Evolutionary conservation across 2,888 invertebrate species (phyloP).

Genomic region (Pristionchus exspectatus): DNA sequence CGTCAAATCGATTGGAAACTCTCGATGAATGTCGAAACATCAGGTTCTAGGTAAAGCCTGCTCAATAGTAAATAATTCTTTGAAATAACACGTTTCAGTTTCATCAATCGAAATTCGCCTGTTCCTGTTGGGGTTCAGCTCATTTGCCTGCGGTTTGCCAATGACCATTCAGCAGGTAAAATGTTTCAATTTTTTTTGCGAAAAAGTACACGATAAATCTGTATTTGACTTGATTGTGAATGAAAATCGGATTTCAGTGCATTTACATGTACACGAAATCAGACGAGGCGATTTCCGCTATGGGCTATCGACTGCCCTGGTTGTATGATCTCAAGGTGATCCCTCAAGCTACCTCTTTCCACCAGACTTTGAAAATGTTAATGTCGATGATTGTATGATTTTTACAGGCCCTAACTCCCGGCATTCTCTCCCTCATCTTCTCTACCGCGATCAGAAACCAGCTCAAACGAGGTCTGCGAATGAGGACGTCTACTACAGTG

Average conservation of each 20-base stretch:
- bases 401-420: not conserved
- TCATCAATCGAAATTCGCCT: not conserved
- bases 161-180: slow-evolving; percentile 5
- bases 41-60: too few species aligned
- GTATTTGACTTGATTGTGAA: not conserved
- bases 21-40: not conserved
- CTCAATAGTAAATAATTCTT: too few species aligned
- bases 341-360: too few species aligned
- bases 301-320: not conserved
- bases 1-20: not conserved
- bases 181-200: not conserved
- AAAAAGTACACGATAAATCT: not conserved
- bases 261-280: not conserved
- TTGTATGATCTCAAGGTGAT: not conserved
- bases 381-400: too few species aligned
- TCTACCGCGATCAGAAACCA: not conserved
- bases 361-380: too few species aligned
- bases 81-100: not conserved
- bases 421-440: slow-evolving; percentile 21
- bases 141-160: not conserved
- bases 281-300: too few species aligned
- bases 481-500: not conserved
- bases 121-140: not conserved
- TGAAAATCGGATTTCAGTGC: not conserved
- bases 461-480: not conserved